Conservation (phyloP, 2,888 invertebrate genomes). For the Artemia sp. region DNA sequence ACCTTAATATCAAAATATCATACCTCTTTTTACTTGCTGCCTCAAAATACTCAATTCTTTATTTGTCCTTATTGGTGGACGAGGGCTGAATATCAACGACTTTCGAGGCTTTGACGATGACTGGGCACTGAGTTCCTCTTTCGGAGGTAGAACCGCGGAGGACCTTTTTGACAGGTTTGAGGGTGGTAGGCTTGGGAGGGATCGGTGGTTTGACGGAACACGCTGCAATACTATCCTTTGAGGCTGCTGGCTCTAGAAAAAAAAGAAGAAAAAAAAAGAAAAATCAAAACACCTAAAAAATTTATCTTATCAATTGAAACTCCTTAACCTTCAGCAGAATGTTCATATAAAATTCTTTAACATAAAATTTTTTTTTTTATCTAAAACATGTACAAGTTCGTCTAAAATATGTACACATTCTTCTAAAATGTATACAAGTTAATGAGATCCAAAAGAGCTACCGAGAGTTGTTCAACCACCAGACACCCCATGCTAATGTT, state of each 20-base stretch:
- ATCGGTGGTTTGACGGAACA: slow-evolving; percentile 18
- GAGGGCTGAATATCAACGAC: slow-evolving; percentile 1
- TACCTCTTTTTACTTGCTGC: slow-evolving; percentile 1
- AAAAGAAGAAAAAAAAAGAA: background rate
- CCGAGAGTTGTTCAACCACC: no score
- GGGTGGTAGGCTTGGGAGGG: slow-evolving; percentile 20
- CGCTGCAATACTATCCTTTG: slow-evolving; percentile 6
- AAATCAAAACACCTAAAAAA: background rate
- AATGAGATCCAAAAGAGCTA: no score
- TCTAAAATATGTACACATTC: no score
- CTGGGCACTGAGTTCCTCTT: background rate
- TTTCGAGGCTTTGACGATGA: background rate
- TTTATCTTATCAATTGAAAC: background rate
- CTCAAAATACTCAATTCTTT: background rate
- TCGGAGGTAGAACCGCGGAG: background rate
- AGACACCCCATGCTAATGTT: no score
- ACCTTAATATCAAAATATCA: no score
- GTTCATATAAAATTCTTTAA: no score
- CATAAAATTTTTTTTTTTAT: no score
- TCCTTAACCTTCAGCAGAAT: background rate
- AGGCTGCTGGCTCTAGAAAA: slow-evolving; percentile 15
- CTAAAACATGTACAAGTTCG: no score
- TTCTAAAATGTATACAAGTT: no score
- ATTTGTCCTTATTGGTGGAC: background rate
- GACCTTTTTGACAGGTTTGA: slow-evolving; percentile 16